Percentiles rank a stretch among this genome's conserved stretches.
Evolutionary conservation across 2,888 invertebrate species (phyloP).

Genomic region (Xanthia icteritia): DNA sequence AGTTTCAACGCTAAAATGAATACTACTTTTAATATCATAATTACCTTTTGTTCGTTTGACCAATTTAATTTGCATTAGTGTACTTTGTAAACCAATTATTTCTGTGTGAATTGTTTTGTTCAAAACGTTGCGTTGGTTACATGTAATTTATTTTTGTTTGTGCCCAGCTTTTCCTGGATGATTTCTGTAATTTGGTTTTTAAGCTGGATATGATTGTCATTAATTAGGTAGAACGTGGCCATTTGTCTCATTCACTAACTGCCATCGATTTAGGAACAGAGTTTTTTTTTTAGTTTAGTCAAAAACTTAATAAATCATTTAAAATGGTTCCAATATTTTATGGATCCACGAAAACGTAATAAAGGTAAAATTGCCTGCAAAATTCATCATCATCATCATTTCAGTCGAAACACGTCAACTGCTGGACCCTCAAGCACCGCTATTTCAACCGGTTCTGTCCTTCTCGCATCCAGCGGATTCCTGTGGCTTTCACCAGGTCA

Average conservation of each 20-base stretch:
- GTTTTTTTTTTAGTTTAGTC: neutral
- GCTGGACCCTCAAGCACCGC: too few relatives aligned
- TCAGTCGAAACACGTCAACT: too few relatives aligned
- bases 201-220: neutral
- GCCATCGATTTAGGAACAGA: neutral
- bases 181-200: neutral
- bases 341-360: neutral
- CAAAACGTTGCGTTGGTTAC: too few relatives aligned
- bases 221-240: neutral
- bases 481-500: too few relatives aligned
- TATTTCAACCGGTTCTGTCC: too few relatives aligned
- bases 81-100: neutral
- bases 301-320: neutral
- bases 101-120: neutral
- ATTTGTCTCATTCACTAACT: neutral
- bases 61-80: neutral
- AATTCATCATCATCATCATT: too few relatives aligned
- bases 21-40: conserved; percentile 7
- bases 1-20: conserved; percentile 25
- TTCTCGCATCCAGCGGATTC: too few relatives aligned
- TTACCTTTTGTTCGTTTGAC: conserved; percentile 17
- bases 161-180: neutral
- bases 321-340: neutral
- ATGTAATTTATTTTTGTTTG: neutral
- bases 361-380: too few relatives aligned